These are phyloP conservation scores for Elaphurus davidianus DNA, from an alignment of 2,113 vertebrate genomes.

Conservation along the genomic window DNA sequence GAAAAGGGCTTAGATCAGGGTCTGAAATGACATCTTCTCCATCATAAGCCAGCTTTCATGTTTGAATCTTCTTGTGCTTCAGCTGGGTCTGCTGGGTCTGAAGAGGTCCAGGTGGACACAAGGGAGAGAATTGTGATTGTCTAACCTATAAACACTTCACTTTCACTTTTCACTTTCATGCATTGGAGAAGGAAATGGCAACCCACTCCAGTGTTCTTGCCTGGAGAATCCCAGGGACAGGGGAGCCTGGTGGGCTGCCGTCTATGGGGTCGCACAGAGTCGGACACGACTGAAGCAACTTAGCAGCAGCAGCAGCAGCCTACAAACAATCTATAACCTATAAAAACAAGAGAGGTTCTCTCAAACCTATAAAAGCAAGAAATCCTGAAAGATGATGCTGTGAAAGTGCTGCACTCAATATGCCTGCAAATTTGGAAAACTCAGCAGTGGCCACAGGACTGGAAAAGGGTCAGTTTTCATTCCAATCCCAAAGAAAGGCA, in stretches of 20 bases:
- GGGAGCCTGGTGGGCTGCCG: accelerated
- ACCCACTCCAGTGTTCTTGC: no score
- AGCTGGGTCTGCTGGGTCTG: neutral
- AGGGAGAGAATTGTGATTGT: neutral
- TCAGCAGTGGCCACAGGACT: no score
- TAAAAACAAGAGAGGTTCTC: neutral
- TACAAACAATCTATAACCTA: neutral
- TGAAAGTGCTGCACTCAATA: no score
- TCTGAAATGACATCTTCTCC: neutral
- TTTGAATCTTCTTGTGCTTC: neutral
- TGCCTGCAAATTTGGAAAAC: no score
- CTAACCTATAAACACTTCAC: neutral
- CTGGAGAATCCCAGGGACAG: no score
- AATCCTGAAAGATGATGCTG: neutral
- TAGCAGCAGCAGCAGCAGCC: no score
- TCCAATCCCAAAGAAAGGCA: no score
- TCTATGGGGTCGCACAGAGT: no score
- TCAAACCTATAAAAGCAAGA: neutral
- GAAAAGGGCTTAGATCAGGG: neutral
- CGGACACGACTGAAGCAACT: accelerated
- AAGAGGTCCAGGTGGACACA: neutral
- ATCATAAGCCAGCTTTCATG: neutral
- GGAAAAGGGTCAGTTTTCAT: no score
- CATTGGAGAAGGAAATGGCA: no score
- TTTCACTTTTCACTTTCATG: no score